Base-by-base conservation (phyloP, 2,797 vertebrate species). In the Pseudocheirus occidentalis region DNA sequence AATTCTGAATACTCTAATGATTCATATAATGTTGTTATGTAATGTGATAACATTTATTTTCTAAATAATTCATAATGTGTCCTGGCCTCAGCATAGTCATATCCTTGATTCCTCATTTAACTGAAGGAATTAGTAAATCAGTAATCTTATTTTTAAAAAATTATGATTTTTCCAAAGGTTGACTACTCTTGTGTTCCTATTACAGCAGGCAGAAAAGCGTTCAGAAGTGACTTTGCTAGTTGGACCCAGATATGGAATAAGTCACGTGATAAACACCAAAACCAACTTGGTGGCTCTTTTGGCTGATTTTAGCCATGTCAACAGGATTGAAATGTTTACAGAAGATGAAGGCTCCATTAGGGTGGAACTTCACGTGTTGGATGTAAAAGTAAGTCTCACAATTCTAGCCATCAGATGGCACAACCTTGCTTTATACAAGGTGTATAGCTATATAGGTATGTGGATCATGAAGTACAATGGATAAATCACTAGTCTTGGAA, bases 221-320 rank as follows among this genome's bases (percentile, higher is more conserved):
- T 99, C 99, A 0, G 99, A 99, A 97, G 99, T 99, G 96, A 99
- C 99, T 58, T 98, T 99, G 95, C 98, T 99, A 95, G 99, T 99
- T 90, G 99, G 99, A n/a, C 99, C 99, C 0, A 99, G 99, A 58
- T 99, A 99, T 0, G 99, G 99, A 92, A 99, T 99, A 98, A 99
- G 99, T 96, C 99, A 99, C 5, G 99, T 99, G 95, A 99, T 99
- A 96, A 99, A 99, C 98, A 99, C 99, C 98, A 99, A 99, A 98
- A 99, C 99, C 94, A 99, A 99, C 95, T 98, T 99, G 96, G 99
- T 99, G 97, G 99, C 99, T 24, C 99, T 99, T 50, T 99, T 99
- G 97, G 99, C 99, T 1, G 99, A 99, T 98, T 99, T 99, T 98
- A 99, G 99, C 98, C 99, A 99, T 0, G 99, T 99, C 95, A 99